These are phyloP conservation scores for Lathamus discolor DNA, from an alignment of 2,113 vertebrate genomes.

Conservation along the genomic window DNA sequence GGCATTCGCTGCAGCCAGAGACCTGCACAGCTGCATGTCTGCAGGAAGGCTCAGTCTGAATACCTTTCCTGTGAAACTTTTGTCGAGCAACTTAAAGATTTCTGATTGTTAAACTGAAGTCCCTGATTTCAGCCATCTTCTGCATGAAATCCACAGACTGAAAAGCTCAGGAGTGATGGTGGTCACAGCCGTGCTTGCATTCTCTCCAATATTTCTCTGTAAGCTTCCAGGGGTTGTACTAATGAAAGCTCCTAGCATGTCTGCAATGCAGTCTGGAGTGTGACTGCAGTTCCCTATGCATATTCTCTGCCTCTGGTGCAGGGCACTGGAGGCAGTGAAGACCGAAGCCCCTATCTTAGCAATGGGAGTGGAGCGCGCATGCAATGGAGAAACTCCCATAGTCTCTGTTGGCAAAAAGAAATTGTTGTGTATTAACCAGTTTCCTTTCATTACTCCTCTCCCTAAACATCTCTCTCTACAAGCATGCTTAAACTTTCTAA, in stretches of 20 bases:
- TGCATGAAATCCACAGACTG: neutral
- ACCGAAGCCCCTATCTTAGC: neutral
- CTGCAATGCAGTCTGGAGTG: constrained; percentile 2
- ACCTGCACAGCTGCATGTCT: too few species aligned
- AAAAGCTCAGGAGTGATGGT: neutral
- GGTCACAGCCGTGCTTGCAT: neutral
- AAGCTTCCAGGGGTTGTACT: fast-evolving
- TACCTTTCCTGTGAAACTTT: neutral
- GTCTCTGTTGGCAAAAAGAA: neutral
- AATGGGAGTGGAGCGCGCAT: neutral
- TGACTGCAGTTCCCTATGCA: neutral
- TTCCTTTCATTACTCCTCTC: neutral
- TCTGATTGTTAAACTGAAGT: neutral
- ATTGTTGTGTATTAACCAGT: neutral
- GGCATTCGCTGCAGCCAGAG: too few species aligned
- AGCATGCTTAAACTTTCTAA: neutral
- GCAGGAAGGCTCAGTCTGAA: too few species aligned
- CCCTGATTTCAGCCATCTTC: neutral
- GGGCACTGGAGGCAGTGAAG: neutral
- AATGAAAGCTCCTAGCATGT: neutral
- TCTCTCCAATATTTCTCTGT: neutral
- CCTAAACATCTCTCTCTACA: neutral
- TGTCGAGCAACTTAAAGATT: neutral
- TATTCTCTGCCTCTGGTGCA: neutral
- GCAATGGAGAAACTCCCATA: neutral